Base-by-base conservation (phyloP, 2,888 invertebrate genomes). In the Apodemia mormo region DNA sequence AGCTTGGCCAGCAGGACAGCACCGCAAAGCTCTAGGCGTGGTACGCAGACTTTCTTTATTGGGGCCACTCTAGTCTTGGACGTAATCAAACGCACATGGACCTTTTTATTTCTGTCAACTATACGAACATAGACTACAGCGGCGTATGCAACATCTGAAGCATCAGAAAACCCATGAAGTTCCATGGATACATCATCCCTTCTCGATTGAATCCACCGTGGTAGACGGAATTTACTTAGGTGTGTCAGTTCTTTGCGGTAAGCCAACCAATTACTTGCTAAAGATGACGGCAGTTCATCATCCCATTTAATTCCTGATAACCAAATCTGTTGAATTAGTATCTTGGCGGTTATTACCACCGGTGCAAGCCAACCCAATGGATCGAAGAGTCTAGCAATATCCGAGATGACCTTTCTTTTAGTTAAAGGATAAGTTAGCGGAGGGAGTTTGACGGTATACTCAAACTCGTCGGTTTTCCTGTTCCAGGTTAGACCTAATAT, bases 331-430 rank as follows among this genome's bases (percentile, higher is more conserved):
- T 82, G 80, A 6, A 82, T 80, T 5, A 80, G 75, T 9, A 79
- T 70, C 64, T 82, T 69, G 33, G 69, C 65, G 4, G 43, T 79
- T 7, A 80, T 72, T 2, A 81, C 74, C 1, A 43, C 54, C 0
- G 79, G 81, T 0, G 80, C 79, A 1, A 81, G 66, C 81, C 81
- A 84, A 1, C 82, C 82, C 0, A 82, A 45, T 0, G 81, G 82
- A 65, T 82, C 81, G 67, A 76, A 83, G 0, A 82, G 65, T 0
- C 74, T 65, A 29, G 78, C 68, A 2, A 83, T 76, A n/a, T 81
- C 80, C 1, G 81, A 80, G 6, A 80, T 69, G 22, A 84, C 56
- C 4, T 43, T 68, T 71, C 81, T 75, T 76, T 82, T 82, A 14
- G 82, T 82, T 69, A 77, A 70, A 68, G 78, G 73, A 52, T 52